A percentile compares a stretch with the other conserved stretches of the same genome.
phyloP scores from a whole-genome alignment of 2,113 vertebrate genomes.

The Rhodinocichla rosea region DNA sequence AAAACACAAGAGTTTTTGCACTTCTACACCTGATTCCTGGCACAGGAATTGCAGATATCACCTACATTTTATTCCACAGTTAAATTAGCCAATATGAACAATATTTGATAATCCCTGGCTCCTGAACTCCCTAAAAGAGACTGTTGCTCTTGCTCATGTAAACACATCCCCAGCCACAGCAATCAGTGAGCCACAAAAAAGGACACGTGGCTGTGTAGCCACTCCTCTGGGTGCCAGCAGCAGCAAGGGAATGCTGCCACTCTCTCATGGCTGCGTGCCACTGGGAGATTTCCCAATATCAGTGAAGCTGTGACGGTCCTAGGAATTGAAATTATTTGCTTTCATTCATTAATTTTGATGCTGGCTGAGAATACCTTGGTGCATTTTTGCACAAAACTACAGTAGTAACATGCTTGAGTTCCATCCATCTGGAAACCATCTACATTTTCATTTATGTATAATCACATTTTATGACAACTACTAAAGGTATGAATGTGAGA shows the following conservation, averaged over 20 bases:
- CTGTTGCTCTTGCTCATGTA: neutral
- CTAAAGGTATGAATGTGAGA: neutral
- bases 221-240: neutral
- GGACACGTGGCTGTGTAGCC: neutral
- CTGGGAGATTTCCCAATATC: neutral
- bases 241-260: neutral
- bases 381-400: neutral
- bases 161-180: neutral
- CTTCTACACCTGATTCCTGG: neutral
- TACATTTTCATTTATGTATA: neutral
- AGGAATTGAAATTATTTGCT: neutral
- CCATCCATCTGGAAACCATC: neutral
- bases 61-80: too few relatives aligned
- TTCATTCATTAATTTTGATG: neutral
- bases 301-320: neutral
- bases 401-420: neutral
- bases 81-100: neutral
- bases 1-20: neutral
- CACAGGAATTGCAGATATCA: neutral
- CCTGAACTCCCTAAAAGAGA: neutral
- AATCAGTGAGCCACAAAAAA: rapidly evolving
- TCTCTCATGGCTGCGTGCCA: too few relatives aligned
- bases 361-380: neutral
- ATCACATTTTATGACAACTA: neutral
- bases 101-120: neutral